Conservation (phyloP, 2,888 invertebrate genomes). For the Epinotia ramella region DNA sequence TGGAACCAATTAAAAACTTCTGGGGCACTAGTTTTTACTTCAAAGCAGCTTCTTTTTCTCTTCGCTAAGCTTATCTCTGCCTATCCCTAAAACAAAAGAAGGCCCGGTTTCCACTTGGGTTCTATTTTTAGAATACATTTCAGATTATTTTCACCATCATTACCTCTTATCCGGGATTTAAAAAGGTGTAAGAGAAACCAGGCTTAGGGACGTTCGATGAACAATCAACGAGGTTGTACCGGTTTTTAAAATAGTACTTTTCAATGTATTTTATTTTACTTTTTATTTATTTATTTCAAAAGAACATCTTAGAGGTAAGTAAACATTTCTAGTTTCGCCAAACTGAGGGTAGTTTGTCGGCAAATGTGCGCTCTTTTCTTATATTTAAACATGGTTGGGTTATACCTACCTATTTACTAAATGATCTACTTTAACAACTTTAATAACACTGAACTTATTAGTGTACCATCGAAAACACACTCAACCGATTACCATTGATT, state of each 20-base stretch:
- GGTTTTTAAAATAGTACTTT: slow-evolving; percentile 16
- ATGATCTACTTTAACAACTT: no score
- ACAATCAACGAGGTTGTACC: slow-evolving; percentile 10
- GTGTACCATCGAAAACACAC: no score
- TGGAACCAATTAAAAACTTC: background rate
- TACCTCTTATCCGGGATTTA: slow-evolving; percentile 75
- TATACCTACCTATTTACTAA: no score
- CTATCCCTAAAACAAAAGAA: slow-evolving; percentile 26
- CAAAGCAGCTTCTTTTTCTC: background rate
- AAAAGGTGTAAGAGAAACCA: slow-evolving; percentile 58
- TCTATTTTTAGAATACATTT: slow-evolving; percentile 53
- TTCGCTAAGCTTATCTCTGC: slow-evolving; percentile 10
- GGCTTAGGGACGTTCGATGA: slow-evolving; percentile 11
- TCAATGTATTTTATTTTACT: background rate
- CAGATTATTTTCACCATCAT: slow-evolving; percentile 74
- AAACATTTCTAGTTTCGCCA: no score
- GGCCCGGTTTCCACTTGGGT: slow-evolving; percentile 13
- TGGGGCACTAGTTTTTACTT: background rate
- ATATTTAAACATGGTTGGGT: no score
- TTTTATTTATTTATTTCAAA: no score
- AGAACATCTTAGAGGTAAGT: no score
- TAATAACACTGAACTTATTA: no score
- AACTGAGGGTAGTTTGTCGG: no score
- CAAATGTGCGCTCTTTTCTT: no score
- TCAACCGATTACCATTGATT: background rate